phyloP scores from a whole-genome alignment of 1,140 invertebrate species.

The Lepidurus couesii region DNA sequence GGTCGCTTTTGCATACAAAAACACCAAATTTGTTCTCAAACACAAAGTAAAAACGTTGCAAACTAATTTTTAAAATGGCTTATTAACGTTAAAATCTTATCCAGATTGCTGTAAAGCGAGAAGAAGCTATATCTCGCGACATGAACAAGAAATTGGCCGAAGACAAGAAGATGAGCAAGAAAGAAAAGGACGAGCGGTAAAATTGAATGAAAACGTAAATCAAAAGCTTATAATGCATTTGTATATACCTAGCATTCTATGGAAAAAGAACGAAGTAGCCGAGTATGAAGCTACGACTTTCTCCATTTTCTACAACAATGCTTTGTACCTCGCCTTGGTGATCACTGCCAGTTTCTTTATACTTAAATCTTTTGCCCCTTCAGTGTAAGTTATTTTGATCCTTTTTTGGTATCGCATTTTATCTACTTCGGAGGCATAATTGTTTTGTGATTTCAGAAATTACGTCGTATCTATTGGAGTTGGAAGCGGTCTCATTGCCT shows the following conservation, averaged over 20 bases:
- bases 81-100: conserved; percentile 34
- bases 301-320: conserved; percentile 99
- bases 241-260: conserved; percentile 65
- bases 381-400: conserved; percentile 62
- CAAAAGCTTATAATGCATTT: conserved; percentile 30
- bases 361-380: conserved; percentile 80
- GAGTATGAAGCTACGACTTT: conserved; percentile 99
- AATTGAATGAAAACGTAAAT: conserved; percentile 10
- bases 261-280: conserved; percentile 99
- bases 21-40: conserved; percentile 96
- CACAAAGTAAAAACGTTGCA: conserved; percentile 68
- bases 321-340: conserved; percentile 89
- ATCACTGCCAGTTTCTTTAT: conserved; percentile 92
- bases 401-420: conserved; percentile 38
- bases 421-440: conserved; percentile 28
- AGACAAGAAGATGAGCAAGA: conserved; percentile 97
- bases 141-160: conserved; percentile 86
- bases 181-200: conserved; percentile 95
- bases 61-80: not conserved
- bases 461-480: conserved; percentile 81
- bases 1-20: conserved; percentile 91
- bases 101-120: conserved; percentile 84
- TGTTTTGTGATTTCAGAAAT: conserved; percentile 54
- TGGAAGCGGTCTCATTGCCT: conserved; percentile 76
- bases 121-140: conserved; percentile 91